Conservation (phyloP, 2,888 invertebrate species). For the Emmelina monodactyla region DNA sequence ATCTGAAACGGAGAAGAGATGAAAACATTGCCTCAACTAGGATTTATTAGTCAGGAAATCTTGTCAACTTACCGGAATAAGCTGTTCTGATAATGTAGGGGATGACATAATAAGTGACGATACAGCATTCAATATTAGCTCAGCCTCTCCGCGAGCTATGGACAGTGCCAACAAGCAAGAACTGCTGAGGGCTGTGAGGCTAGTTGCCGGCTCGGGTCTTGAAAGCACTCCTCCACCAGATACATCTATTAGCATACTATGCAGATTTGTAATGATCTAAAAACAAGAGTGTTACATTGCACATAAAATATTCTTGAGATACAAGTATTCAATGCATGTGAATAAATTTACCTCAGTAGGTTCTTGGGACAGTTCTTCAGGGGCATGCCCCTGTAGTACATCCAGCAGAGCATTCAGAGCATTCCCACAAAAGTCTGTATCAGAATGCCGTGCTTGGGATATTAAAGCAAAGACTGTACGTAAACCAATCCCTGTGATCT, state of each 20-base stretch:
- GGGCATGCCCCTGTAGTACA: conserved; percentile 88
- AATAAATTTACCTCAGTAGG: conserved; percentile 80
- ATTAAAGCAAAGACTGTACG: conserved; percentile 91
- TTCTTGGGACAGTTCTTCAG: conserved; percentile 85
- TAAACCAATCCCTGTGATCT: conserved; percentile 84
- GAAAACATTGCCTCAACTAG: not conserved
- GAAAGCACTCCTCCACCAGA: conserved; percentile 67
- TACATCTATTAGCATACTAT: conserved; percentile 83
- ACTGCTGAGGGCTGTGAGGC: conserved; percentile 87
- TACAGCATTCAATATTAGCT: conserved; percentile 85
- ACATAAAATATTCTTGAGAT: too few species aligned
- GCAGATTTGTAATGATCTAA: conserved; percentile 78
- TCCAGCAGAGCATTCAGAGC: conserved; percentile 88
- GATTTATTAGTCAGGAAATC: not conserved
- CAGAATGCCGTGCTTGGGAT: conserved; percentile 81
- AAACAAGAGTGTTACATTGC: conserved; percentile 29
- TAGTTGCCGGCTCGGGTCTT: conserved; percentile 63
- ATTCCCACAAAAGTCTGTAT: conserved; percentile 87
- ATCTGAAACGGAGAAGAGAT: conserved; percentile 55
- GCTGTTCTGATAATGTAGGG: conserved; percentile 77
- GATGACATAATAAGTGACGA: conserved; percentile 89
- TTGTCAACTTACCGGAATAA: conserved; percentile 70
- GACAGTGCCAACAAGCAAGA: conserved; percentile 91
- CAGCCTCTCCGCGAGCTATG: conserved; percentile 92
- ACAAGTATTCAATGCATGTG: too few species aligned